These are phyloP conservation scores for Drosophila asahinai DNA, from an alignment of 1,140 invertebrate species.

Conservation along the genomic window DNA sequence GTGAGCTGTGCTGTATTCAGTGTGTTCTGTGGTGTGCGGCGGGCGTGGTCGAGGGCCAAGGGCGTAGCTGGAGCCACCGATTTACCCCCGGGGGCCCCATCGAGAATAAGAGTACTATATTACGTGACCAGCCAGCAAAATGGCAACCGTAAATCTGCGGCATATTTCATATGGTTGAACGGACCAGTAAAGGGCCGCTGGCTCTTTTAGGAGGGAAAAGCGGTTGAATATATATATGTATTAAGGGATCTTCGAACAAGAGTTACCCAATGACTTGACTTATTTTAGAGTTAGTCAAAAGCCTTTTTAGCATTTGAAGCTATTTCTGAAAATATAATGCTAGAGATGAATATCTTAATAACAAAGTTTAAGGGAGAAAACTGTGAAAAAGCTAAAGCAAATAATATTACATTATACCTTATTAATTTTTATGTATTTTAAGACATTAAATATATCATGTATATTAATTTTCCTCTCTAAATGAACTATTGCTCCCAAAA, in stretches of 20 bases:
- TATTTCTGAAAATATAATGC: too few species aligned
- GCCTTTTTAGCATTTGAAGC: neutral
- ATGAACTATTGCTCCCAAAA: neutral
- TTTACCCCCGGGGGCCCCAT: slow-evolving; percentile 18
- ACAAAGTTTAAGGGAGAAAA: too few species aligned
- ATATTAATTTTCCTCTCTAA: neutral
- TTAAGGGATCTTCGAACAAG: neutral
- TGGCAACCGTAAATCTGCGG: slow-evolving; percentile 81
- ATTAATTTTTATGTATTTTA: too few species aligned
- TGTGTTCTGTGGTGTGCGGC: neutral
- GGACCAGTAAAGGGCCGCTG: slow-evolving; percentile 6
- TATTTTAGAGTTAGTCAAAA: neutral
- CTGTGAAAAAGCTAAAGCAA: too few species aligned
- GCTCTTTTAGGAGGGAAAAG: slow-evolving; percentile 3
- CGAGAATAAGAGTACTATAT: slow-evolving; percentile 67
- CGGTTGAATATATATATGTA: slow-evolving; percentile 1
- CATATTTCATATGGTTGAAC: slow-evolving; percentile 72
- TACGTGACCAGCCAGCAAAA: slow-evolving; percentile 69
- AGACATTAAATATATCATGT: neutral
- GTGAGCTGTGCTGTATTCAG: too few species aligned
- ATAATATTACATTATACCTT: too few species aligned
- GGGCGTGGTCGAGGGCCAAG: slow-evolving; percentile 40
- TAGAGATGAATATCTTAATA: too few species aligned
- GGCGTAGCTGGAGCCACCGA: slow-evolving; percentile 39
- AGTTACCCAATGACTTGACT: neutral